phyloP scores from a whole-genome alignment of 2,113 vertebrate species.

The Syrmaticus mikado region DNA sequence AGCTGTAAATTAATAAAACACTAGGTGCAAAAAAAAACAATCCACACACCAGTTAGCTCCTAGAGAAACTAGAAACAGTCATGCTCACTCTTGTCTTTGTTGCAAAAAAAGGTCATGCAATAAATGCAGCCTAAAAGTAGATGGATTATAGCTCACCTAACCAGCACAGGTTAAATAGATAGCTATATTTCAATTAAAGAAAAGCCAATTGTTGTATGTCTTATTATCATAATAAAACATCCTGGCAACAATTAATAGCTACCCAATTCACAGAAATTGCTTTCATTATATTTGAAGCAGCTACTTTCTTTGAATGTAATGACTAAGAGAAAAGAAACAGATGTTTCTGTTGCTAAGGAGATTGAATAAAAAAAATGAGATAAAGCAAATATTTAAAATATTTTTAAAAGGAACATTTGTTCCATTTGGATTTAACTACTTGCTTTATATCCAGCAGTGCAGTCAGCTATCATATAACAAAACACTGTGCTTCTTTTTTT shows the following conservation, averaged over 20 bases:
- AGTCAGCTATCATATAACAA: slow-evolving; percentile 27
- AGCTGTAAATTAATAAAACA: slow-evolving; percentile 59
- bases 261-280: slow-evolving; percentile 76
- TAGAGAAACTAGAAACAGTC: slow-evolving; percentile 67
- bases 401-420: slow-evolving; percentile 53
- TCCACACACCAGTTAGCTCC: slow-evolving; percentile 45
- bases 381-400: slow-evolving; percentile 76
- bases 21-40: slow-evolving; percentile 56
- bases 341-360: slow-evolving; percentile 82
- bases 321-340: slow-evolving; percentile 83
- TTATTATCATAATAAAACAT: slow-evolving; percentile 79
- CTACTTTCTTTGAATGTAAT: slow-evolving; percentile 79
- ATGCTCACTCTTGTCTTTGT: slow-evolving; percentile 62
- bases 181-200: slow-evolving; percentile 72
- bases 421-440: slow-evolving; percentile 69
- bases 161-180: slow-evolving; percentile 66
- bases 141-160: slow-evolving; percentile 68
- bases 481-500: slow-evolving; percentile 11
- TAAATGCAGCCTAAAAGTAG: not conserved
- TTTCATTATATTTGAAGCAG: slow-evolving; percentile 82
- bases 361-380: slow-evolving; percentile 56
- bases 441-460: slow-evolving; percentile 62
- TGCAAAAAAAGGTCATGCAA: slow-evolving; percentile 46
- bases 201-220: slow-evolving; percentile 73
- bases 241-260: slow-evolving; percentile 81